Base-by-base conservation (phyloP, 2,113 vertebrate species). In the Zosterops pallidus region DNA sequence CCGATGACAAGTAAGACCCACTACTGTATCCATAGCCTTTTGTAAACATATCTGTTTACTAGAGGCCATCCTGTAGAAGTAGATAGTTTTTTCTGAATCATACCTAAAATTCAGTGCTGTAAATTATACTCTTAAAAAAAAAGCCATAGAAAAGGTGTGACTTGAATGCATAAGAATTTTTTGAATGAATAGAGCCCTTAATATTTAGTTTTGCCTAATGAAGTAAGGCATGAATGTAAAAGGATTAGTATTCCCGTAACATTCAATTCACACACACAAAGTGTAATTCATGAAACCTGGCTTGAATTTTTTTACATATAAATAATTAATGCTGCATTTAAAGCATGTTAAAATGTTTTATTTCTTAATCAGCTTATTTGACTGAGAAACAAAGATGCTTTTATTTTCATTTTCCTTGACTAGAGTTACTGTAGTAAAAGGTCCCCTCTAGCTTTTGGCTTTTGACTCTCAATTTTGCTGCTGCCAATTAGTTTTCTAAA, bases 331-430 rank as follows among this genome's bases (percentile, higher is more conserved):
- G 96, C 94, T 96, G 93, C 97, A 97, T 98, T 98, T 97, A 97
- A 98, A 97, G 90, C 96, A 98, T 67, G 89, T 97, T 98, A 98
- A 97, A 97, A 97, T 97, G 97, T 97, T 97, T 98, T 97, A 97
- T 98, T 98, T 98, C 97, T 98, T 97, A 97, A 98, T 98, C 98
- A 98, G 96, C 92, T 98, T 97, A 98, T 98, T 97, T 98, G 97
- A 97, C 95, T 75, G 87, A 94, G 97, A 98, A 98, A 98, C 98
- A 98, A 98, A 98, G 98, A 96, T 98, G 94, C 72, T 97, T 97
- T 98, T 98, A 97, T 98, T 97, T 98, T 87, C 88, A 81, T 97
- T 97, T 97, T 95, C 89, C 95, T 97, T 97, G 94, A 97, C 96
- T 97, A 95, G 90, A 91, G 95, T 98, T 97, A 97, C 97, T 97